Conservation (phyloP, 1,140 invertebrate species). For the Penaeus vannamei region DNA sequence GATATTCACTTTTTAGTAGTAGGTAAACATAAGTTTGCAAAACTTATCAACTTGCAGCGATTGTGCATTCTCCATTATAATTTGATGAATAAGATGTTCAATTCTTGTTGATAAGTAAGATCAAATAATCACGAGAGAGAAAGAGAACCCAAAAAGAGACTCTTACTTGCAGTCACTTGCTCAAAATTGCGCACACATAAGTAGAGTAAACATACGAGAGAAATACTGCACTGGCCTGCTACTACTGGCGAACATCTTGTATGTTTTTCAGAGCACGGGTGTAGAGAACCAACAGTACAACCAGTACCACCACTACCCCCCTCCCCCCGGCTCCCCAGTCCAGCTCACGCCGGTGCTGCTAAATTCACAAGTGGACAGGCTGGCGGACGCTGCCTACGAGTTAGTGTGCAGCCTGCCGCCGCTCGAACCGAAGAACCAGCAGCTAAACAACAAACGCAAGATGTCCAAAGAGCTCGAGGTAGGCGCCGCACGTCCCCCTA, state of each 20-base stretch:
- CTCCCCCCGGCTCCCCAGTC: slow-evolving; percentile 63
- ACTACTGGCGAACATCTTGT: slow-evolving; percentile 66
- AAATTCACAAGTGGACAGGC: slow-evolving; percentile 86
- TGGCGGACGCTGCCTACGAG: slow-evolving; percentile 86
- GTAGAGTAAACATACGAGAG: slow-evolving; percentile 39
- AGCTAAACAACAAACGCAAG: slow-evolving; percentile 84
- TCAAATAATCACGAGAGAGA: too few relatives aligned
- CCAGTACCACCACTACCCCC: slow-evolving; percentile 50
- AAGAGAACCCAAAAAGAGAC: not conserved
- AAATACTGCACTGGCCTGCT: slow-evolving; percentile 45
- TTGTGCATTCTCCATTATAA: not conserved
- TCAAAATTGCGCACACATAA: not conserved
- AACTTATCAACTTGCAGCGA: slow-evolving; percentile 1
- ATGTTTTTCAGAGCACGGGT: slow-evolving; percentile 64
- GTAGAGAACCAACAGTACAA: slow-evolving; percentile 54
- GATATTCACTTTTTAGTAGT: slow-evolving; percentile 9
- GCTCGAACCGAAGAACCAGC: slow-evolving; percentile 86
- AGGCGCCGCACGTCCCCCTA: slow-evolving; percentile 66
- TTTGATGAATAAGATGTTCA: slow-evolving; percentile 3
- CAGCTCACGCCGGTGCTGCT: slow-evolving; percentile 84
- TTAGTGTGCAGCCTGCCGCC: slow-evolving; percentile 87
- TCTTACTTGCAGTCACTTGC: not conserved
- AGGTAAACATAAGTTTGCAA: slow-evolving; percentile 20
- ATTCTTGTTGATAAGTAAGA: not conserved
- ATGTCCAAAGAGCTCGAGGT: slow-evolving; percentile 93